phyloP scores from a whole-genome alignment of 2,888 invertebrate genomes.

The Anaspis maculata region DNA sequence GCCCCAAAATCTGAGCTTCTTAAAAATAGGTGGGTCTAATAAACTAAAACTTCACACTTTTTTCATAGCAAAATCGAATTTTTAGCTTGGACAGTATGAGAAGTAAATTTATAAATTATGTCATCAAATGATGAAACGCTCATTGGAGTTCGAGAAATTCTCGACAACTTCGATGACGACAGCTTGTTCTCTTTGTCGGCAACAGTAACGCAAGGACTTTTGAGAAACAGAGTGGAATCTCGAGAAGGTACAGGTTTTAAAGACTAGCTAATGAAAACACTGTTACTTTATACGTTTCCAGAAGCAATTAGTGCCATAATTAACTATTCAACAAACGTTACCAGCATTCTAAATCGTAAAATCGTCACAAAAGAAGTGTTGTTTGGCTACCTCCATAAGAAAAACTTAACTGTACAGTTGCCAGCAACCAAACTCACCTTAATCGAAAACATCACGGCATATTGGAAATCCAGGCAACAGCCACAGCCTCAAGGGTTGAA shows the following conservation, averaged over 20 bases:
- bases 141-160: conserved; percentile 13
- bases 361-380: conserved; percentile 47
- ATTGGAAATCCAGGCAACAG: conserved; percentile 35
- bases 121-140: no score
- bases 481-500: conserved; percentile 1
- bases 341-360: conserved; percentile 45
- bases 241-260: conserved; percentile 24
- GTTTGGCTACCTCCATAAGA: conserved; percentile 46
- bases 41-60: no score
- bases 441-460: conserved; percentile 41
- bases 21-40: no score
- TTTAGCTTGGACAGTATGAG: no score
- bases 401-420: conserved; percentile 39
- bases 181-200: conserved; percentile 27
- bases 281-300: conserved; percentile 21
- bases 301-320: conserved; percentile 48
- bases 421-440: conserved; percentile 47
- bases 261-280: not conserved
- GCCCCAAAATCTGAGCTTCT: no score
- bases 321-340: conserved; percentile 43
- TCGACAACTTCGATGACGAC: conserved; percentile 25
- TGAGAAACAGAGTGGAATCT: conserved; percentile 25
- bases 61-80: no score
- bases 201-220: conserved; percentile 35
- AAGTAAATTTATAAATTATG: no score